Evolutionary conservation across 1,140 invertebrate genomes (phyloP), one percentile per base, ranked within the genome.

Genomic region (Drosophila nannoptera): DNA sequence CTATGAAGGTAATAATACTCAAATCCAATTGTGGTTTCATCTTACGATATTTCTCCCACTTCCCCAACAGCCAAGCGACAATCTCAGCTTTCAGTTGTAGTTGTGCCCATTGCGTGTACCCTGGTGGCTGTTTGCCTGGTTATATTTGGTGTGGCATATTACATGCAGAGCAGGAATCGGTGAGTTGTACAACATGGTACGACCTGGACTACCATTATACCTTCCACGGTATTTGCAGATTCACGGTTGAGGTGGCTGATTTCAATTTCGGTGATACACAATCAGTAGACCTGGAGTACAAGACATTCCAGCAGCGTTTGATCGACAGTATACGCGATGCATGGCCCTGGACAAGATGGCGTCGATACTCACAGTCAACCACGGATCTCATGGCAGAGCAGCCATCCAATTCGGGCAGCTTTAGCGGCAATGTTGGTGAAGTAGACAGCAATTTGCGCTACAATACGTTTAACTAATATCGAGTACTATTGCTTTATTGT

Each of bases 111-210:
- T 9, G 91, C 92, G 4, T 96, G 95, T 84, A 94, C 94, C 53
- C 90, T 95, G 36, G 91, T 94, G 4, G 95, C 95, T 4, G 92
- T 96, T 8, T 94, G 96, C 8, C 86, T 96, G 31, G 93, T 97
- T 35, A 92, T 97, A 40, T 96, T 96, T 90, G 95, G 95, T 9
- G 92, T 96, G 5, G 95, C 95, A 0, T 96, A 96, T 87, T 96
- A 96, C 72, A 90, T 95, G 33, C 95, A 96, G 83, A 95, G 93
- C 78, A 91, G 93, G 65, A 93, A 93, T 45, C 93, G 93, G 94
- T 94, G 89, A 88, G 80, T 22, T 77, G 33, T 5, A 0, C 2
- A 11, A 11, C 11, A 6, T 11, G 7, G 1, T 12, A 22, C 22
- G 22, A 22, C 22, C 22, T 22, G 22, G 22, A 22, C 22, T 22